Conservation (phyloP, 92 coral and sea anemone genomes). For the Nematostella vectensis region DNA sequence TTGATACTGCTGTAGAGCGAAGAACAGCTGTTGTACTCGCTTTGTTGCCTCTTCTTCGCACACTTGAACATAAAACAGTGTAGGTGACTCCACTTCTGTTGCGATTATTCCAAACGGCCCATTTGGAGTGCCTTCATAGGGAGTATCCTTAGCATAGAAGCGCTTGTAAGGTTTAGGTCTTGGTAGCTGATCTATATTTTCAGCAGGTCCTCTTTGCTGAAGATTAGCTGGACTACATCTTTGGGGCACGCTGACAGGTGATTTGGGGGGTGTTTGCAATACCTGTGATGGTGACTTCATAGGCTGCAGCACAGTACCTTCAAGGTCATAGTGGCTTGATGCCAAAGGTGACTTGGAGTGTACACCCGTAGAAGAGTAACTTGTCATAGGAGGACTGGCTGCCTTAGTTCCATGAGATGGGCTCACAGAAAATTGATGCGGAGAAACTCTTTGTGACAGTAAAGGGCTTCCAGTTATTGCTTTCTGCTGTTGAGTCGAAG, state of each 20-base stretch:
- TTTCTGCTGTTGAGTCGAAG: too few species aligned
- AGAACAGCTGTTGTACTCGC: slow-evolving; percentile 29
- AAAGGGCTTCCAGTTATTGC: background rate
- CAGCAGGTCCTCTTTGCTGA: too few species aligned
- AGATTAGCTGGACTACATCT: too few species aligned
- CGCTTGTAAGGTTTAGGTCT: slow-evolving; percentile 13
- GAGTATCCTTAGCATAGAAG: slow-evolving; percentile 41
- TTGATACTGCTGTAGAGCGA: slow-evolving; percentile 35
- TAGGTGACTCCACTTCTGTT: slow-evolving; percentile 57
- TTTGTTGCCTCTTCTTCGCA: slow-evolving; percentile 36
- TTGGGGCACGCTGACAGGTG: background rate
- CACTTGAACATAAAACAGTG: slow-evolving; percentile 67
- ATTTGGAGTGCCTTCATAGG: slow-evolving; percentile 34
- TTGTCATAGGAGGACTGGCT: too few species aligned
- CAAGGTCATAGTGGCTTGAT: too few species aligned
- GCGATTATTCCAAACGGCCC: slow-evolving; percentile 43
- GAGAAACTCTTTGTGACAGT: background rate
- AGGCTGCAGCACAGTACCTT: too few species aligned
- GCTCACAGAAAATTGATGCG: background rate
- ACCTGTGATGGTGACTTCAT: too few species aligned
- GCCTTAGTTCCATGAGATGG: too few species aligned
- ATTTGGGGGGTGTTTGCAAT: too few species aligned
- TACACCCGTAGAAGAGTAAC: too few species aligned
- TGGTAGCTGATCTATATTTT: too few species aligned
- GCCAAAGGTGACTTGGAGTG: too few species aligned